A percentile compares a stretch with the other conserved stretches of the same genome.
Conservation (phyloP, 2,888 invertebrate genomes). For the Athalia cordata region DNA sequence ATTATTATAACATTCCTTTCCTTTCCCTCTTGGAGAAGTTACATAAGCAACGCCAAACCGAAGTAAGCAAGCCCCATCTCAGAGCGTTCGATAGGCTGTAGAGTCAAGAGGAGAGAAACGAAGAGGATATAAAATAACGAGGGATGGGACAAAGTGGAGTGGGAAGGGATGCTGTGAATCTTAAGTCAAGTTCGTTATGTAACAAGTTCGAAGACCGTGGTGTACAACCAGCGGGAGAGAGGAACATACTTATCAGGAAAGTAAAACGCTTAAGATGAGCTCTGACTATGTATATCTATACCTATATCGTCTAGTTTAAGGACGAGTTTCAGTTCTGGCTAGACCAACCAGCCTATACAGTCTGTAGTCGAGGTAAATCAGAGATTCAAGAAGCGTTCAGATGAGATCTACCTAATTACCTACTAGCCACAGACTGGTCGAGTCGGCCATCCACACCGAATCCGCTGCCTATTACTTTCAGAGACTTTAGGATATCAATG, state of each 20-base stretch:
- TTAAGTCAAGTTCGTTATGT: slow-evolving; percentile 21
- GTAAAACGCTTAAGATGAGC: slow-evolving; percentile 16
- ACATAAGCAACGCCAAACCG: not conserved
- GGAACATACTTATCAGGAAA: slow-evolving; percentile 12
- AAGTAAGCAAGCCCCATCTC: slow-evolving; percentile 16
- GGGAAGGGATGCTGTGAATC: slow-evolving; percentile 18
- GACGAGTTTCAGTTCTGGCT: not conserved
- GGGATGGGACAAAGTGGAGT: slow-evolving; percentile 9
- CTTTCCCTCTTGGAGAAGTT: slow-evolving; percentile 4
- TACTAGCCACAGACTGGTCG: slow-evolving; percentile 27
- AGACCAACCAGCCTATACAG: slow-evolving; percentile 4
- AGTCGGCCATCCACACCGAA: slow-evolving; percentile 14
- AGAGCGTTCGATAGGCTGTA: slow-evolving; percentile 14
- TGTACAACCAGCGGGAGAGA: not conserved
- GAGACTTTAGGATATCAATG: not conserved
- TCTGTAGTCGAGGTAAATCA: slow-evolving; percentile 20
- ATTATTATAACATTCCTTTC: slow-evolving; percentile 12
- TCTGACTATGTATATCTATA: too few species aligned
- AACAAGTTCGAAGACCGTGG: not conserved
- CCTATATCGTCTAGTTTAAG: not conserved
- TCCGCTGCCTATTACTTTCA: slow-evolving; percentile 3
- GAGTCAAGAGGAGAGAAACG: not conserved
- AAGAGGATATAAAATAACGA: slow-evolving; percentile 1
- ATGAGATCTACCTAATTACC: slow-evolving; percentile 39
- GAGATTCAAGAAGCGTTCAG: slow-evolving; percentile 16